Base-by-base conservation (phyloP, 1,140 invertebrate species). In the Ostrea edulis region DNA sequence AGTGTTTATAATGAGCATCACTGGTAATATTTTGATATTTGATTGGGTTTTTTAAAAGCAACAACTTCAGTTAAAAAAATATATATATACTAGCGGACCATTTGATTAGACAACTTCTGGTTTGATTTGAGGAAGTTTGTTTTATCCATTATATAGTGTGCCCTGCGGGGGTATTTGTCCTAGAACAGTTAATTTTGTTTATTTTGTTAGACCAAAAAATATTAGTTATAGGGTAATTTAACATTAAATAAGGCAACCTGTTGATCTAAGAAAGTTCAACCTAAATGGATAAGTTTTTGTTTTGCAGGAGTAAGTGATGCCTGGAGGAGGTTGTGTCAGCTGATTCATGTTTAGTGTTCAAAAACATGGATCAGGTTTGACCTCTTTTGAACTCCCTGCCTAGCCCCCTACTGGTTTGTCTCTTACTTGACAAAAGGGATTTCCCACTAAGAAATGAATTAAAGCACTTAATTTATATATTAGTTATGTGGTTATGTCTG, bases 391-490 rank as follows among this genome's bases (percentile, higher is more conserved):
- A 29, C 68, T 25, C 9, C 25, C 12, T 77, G n/a, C 55, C 68
- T 29, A 77, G 29, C 68, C 68, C 29, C 68, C 14, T 14, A 35
- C 68, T 77, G 68, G 68, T 77, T 77, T 77, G 68, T 77, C 29
- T 17, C 68, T 77, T 35, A 29, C 68, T n/a, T 77, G 29, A 77
- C 68, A 77, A 77, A 2, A 35, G 68, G 29, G 68, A 77, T 29
- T 77, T 25, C 29, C 68, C 68, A 29, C 68, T 35, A 77, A 14
- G 68, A 77, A 77, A 77, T 77, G 12, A 77, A 77, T 77, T 77
- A 77, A 77, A 77, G 25, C 68, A 77, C 29, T 22, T 77, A 77
- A 77, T 77, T 77, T 77, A 77, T 77, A 77, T 77, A 77, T 77
- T 77, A 77, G 25, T 22, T 77, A 77, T 77, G 68, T 77, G 68